A percentile compares a stretch with the other conserved stretches of the same genome.
Evolutionary conservation across 1,140 invertebrate species (phyloP).

Genomic region (Platorchestia sp.): DNA sequence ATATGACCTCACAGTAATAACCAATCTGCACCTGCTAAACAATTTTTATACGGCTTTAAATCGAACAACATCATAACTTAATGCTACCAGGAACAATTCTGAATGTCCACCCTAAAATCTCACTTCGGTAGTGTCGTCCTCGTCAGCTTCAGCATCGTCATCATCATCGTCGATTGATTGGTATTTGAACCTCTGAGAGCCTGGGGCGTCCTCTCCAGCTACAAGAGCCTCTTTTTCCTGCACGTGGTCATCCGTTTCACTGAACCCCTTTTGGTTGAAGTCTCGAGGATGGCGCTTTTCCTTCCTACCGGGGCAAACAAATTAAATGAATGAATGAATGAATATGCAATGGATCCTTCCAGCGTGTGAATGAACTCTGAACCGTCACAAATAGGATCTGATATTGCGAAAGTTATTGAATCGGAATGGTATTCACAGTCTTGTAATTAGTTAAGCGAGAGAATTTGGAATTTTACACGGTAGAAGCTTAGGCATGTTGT

Average conservation of each 20-base stretch:
- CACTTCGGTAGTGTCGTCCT: not conserved
- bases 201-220: not conserved
- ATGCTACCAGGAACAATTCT: not conserved
- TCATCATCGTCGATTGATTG: not conserved
- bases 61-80: not conserved
- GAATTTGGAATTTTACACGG: not conserved
- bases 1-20: not conserved
- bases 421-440: not conserved
- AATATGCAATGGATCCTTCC: not conserved
- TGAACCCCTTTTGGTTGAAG: not conserved
- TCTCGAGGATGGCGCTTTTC: not conserved
- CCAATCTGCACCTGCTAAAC: not conserved
- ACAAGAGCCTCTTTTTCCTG: not conserved
- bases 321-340: not conserved
- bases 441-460: not conserved
- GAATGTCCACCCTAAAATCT: not conserved
- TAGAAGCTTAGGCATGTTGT: no score
- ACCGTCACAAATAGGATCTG: not conserved
- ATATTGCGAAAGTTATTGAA: not conserved
- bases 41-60: not conserved
- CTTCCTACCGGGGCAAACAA: not conserved
- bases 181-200: not conserved
- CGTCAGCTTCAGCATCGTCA: not conserved
- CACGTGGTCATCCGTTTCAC: not conserved
- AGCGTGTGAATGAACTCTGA: not conserved